A percentile compares a stretch with the other conserved stretches of the same genome.
Conservation (phyloP, 2,113 vertebrate genomes). For the Geothlypis trichas region DNA sequence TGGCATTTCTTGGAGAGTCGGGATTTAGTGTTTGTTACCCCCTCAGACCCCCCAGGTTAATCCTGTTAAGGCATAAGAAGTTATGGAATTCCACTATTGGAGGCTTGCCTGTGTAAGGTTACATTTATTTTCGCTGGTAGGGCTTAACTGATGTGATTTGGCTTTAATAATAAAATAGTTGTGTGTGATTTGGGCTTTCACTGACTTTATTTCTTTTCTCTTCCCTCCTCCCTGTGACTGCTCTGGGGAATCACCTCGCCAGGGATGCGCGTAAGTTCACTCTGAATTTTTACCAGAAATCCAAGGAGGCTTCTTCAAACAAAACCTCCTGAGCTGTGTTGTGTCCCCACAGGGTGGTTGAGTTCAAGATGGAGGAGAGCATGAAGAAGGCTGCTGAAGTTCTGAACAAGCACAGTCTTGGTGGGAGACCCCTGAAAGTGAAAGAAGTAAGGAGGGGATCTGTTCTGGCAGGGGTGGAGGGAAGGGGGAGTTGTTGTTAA, state of each 20-base stretch:
- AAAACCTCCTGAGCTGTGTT: conserved; percentile 23
- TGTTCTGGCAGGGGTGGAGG: neutral
- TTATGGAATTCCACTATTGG: conserved; percentile 40
- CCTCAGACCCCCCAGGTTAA: conserved; percentile 44
- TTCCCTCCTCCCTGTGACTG: conserved; percentile 36
- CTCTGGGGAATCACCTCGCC: conserved; percentile 33
- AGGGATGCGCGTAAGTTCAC: conserved; percentile 96
- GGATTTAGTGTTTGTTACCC: conserved; percentile 61
- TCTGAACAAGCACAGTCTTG: conserved; percentile 94
- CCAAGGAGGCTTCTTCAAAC: neutral
- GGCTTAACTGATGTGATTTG: conserved; percentile 50
- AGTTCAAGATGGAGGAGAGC: conserved; percentile 96
- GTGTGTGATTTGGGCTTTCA: conserved; percentile 31
- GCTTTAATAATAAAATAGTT: neutral
- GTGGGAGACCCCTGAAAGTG: conserved; percentile 94
- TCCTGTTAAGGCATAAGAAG: conserved; percentile 15
- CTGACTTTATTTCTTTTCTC: conserved; percentile 56
- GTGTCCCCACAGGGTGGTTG: conserved; percentile 85
- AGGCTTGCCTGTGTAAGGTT: conserved; percentile 49
- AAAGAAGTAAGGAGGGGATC: conserved; percentile 83
- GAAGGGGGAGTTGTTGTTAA: neutral
- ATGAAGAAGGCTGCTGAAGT: conserved; percentile 98
- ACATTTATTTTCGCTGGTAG: conserved; percentile 13
- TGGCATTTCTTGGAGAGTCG: conserved; percentile 69
- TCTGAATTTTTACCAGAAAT: neutral